Evolutionary conservation across 2,888 invertebrate species (phyloP), one percentile per base, ranked within the genome.

Genomic region (Caenorhabditis sp.): DNA sequence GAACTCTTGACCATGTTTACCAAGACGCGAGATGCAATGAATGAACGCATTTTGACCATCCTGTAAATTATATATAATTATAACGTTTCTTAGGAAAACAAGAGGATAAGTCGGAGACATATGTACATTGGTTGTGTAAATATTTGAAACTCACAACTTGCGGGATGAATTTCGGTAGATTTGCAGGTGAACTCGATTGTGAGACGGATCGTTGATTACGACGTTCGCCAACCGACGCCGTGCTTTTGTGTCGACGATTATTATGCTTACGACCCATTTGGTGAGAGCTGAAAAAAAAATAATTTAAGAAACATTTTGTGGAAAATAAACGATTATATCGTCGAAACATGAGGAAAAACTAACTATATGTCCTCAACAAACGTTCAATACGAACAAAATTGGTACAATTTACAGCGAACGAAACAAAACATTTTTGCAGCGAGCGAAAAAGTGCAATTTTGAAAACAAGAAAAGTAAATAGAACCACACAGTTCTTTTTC

Each of bases 21-120:
- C 66, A 1, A 74, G 62, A 52, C 25, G 66, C 8, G 56, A 31
- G 25, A 66, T 62, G 8, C 60, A 65, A 0, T 21, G 25, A 1
- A 74, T 3, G 23, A 74, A 74, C 0, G 74, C 54, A 14, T 54
- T 61, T 36, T 66, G 62, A 20, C 74, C 74, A n/a, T 74, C 69
- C 74, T 74, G 56, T 1, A 65, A 49, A 26, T 43, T 10, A 43
- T 43, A 17, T 36, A n/a, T n/a, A n/a, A n/a, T 36, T 36, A 10
- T 5, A 36, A 10, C 36, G 14, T 43, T 43, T 43, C 17, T 31
- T 31, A 10, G 10, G 31, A 31, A 31, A 31, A 31, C 31, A 17
- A 43, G 17, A 17, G 36, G 36, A 36, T 8, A 36, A 8, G 10
- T 36, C 7, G 36, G 36, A 36, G 36, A 36, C 36, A 36, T 36